These are phyloP conservation scores for Spodoptera exigua DNA, from an alignment of 2,888 invertebrate species.

Conservation along the genomic window DNA sequence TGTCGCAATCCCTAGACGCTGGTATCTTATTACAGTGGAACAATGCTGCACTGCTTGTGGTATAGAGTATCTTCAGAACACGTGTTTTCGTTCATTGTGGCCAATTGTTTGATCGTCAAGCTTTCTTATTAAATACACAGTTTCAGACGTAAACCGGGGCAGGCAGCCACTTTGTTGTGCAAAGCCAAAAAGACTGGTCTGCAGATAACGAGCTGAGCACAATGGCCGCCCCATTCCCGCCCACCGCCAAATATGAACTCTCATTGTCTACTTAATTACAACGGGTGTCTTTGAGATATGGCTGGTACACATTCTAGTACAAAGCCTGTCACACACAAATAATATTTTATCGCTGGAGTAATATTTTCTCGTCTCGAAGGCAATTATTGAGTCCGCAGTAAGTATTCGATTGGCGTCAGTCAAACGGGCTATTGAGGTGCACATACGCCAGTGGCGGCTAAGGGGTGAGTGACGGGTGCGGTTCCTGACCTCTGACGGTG, in stretches of 20 bases:
- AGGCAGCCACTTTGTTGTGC: conserved; percentile 76
- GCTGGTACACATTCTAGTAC: conserved; percentile 77
- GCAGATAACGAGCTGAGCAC: conserved; percentile 82
- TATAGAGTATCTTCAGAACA: conserved; percentile 1
- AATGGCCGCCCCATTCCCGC: conserved; percentile 73
- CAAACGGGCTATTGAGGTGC: conserved; percentile 56
- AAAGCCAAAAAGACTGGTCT: conserved; percentile 83
- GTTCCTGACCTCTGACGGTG: conserved; percentile 6
- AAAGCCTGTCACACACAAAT: conserved; percentile 85
- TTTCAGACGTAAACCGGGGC: conserved; percentile 63
- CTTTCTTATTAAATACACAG: conserved; percentile 67
- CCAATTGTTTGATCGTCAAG: conserved; percentile 42
- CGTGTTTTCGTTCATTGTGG: conserved; percentile 17
- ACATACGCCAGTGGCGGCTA: conserved; percentile 18
- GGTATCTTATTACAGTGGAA: background rate
- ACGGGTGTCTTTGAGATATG: conserved; percentile 84
- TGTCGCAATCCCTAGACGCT: background rate
- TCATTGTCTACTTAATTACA: conserved; percentile 88
- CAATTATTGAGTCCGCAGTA: conserved; percentile 67
- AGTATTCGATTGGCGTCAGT: conserved; percentile 59
- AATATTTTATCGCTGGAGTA: conserved; percentile 79
- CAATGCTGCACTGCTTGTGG: conserved; percentile 2
- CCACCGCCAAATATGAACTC: conserved; percentile 83
- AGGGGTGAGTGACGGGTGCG: conserved; percentile 5
- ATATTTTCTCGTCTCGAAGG: conserved; percentile 74